phyloP scores from a whole-genome alignment of 1,140 invertebrate species.

The Zeugodacus cucurbitae region DNA sequence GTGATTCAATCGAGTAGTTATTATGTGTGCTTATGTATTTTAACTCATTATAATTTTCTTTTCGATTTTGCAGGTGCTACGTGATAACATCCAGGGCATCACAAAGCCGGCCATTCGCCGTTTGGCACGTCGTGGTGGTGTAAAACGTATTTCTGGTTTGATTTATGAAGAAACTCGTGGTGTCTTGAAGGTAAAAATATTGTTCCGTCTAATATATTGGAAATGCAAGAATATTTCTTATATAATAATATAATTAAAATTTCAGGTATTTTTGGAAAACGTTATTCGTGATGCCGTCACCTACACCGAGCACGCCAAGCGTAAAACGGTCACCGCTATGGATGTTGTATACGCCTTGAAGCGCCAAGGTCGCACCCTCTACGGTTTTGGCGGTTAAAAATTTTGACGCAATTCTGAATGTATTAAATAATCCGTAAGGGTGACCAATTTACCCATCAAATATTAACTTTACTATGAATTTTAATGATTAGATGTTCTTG shows the following conservation, averaged over 20 bases:
- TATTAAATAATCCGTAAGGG: not conserved
- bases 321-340: slow-evolving; percentile 88
- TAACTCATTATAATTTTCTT: not conserved
- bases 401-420: not conserved
- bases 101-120: slow-evolving; percentile 66
- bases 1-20: not conserved
- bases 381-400: slow-evolving; percentile 74
- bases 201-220: not conserved
- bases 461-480: not conserved
- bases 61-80: slow-evolving; percentile 64
- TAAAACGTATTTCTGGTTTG: slow-evolving; percentile 81
- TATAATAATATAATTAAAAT: slow-evolving; percentile 38
- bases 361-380: slow-evolving; percentile 79
- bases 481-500: slow-evolving; percentile 1
- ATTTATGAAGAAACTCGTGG: slow-evolving; percentile 79
- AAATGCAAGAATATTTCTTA: slow-evolving; percentile 47
- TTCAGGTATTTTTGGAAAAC: slow-evolving; percentile 84
- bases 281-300: slow-evolving; percentile 85
- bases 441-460: not conserved
- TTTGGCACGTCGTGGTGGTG: slow-evolving; percentile 79
- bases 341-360: slow-evolving; percentile 89
- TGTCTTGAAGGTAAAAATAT: slow-evolving; percentile 77
- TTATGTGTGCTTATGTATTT: not conserved
- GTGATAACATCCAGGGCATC: slow-evolving; percentile 83
- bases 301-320: slow-evolving; percentile 85